Percentiles rank a stretch among this genome's conserved stretches.
These are phyloP conservation scores for Lasioglossum vierecki DNA, from an alignment of 2,888 invertebrate genomes.

Conservation along the genomic window DNA sequence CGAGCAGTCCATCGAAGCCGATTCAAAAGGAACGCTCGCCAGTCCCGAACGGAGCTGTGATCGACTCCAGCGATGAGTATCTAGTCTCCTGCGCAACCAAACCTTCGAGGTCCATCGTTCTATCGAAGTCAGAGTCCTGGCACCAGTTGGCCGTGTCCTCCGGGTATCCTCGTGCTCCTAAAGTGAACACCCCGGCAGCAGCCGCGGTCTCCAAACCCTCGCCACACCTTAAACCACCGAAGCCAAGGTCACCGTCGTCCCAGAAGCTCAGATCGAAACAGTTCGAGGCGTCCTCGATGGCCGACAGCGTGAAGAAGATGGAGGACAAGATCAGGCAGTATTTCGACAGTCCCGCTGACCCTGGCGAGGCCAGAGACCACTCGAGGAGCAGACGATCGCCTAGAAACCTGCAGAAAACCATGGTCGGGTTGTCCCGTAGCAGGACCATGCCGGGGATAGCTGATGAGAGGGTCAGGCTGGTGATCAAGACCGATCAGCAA, in stretches of 20 bases:
- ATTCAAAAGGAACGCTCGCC: conserved; percentile 68
- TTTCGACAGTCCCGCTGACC: conserved; percentile 74
- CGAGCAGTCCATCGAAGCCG: conserved; percentile 47
- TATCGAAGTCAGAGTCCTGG: conserved; percentile 92
- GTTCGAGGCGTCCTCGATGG: conserved; percentile 87
- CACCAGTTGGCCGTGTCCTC: conserved; percentile 87
- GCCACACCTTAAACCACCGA: conserved; percentile 79
- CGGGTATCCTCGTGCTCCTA: conserved; percentile 80
- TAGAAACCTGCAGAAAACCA: conserved; percentile 61
- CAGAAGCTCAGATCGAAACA: conserved; percentile 90
- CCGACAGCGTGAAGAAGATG: conserved; percentile 79
- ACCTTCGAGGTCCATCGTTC: conserved; percentile 79
- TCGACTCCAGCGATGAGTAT: conserved; percentile 82
- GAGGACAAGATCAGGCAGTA: conserved; percentile 82
- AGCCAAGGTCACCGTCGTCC: conserved; percentile 91
- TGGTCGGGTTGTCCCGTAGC: conserved; percentile 88
- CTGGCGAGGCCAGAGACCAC: conserved; percentile 46
- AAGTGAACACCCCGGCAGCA: conserved; percentile 9
- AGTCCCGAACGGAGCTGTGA: conserved; percentile 59
- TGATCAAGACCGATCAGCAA: conserved; percentile 43
- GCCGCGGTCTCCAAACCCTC: conserved; percentile 62
- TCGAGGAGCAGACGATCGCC: conserved; percentile 55
- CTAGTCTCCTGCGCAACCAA: conserved; percentile 79
- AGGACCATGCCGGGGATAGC: conserved; percentile 91
- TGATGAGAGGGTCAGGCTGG: conserved; percentile 79